Percentiles rank a stretch among this genome's conserved stretches.
Evolutionary conservation across 2,888 invertebrate species (phyloP).

Genomic region (Minunthozetes semirufus): DNA sequence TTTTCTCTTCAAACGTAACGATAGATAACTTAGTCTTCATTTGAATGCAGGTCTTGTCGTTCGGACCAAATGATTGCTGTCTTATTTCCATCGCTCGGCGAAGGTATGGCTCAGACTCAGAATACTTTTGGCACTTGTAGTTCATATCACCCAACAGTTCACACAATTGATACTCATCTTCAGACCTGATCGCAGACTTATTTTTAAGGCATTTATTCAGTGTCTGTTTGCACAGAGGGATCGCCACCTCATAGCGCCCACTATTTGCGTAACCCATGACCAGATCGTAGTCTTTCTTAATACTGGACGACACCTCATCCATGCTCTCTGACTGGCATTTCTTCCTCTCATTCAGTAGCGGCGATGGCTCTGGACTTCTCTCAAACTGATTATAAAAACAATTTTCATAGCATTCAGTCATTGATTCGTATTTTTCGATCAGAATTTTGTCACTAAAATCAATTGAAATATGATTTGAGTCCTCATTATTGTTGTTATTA

Average conservation of each 20-base stretch:
- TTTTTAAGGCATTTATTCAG: background rate
- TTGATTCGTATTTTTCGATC: slow-evolving; percentile 10
- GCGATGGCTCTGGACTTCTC: background rate
- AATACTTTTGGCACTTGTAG: background rate
- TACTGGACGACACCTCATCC: background rate
- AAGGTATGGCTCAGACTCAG: background rate
- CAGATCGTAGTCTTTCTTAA: background rate
- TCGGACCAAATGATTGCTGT: background rate
- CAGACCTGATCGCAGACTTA: background rate
- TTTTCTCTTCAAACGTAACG: background rate
- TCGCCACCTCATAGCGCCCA: background rate
- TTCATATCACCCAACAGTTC: background rate
- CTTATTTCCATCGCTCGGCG: background rate
- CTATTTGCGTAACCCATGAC: background rate
- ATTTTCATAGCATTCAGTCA: background rate
- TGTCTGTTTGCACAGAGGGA: slow-evolving; percentile 2
- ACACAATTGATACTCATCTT: background rate
- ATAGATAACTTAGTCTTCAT: background rate
- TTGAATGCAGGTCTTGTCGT: background rate
- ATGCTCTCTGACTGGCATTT: background rate
- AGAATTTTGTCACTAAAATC: background rate
- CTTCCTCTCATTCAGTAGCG: background rate
- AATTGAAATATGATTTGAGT: background rate
- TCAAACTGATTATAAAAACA: background rate
- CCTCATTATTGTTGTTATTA: background rate